A percentile compares a stretch with the other conserved stretches of the same genome.
Conservation (phyloP, 1,140 invertebrate genomes). For the Riptortus pedestris region DNA sequence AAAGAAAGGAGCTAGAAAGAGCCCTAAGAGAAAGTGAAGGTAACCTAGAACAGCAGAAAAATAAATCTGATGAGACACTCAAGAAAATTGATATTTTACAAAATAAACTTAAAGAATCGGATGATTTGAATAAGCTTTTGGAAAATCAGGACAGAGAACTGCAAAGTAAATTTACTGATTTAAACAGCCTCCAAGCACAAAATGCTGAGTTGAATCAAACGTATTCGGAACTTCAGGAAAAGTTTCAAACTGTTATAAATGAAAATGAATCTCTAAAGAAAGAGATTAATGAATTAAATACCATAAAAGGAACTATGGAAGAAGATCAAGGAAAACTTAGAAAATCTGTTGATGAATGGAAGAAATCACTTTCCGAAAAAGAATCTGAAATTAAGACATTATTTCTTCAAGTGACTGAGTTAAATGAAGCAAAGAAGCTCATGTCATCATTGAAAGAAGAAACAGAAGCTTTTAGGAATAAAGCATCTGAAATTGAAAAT, state of each 20-base stretch:
- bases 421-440: neutral
- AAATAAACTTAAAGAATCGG: neutral
- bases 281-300: neutral
- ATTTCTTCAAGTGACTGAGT: neutral
- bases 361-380: neutral
- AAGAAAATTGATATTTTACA: conserved; percentile 26
- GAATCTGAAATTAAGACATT: neutral
- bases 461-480: conserved; percentile 10
- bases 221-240: neutral
- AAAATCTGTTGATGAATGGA: neutral
- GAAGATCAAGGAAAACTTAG: neutral
- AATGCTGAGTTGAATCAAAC: conserved; percentile 1
- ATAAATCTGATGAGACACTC: conserved; percentile 34
- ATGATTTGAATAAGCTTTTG: neutral
- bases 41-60: conserved; percentile 29
- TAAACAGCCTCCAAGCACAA: conserved; percentile 36
- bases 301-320: neutral
- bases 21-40: conserved; percentile 26
- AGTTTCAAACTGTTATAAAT: neutral
- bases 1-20: conserved; percentile 30
- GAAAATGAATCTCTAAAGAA: neutral
- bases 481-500: neutral
- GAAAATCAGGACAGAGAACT: conserved; percentile 36
- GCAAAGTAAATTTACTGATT: conserved; percentile 40
- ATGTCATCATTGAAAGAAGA: conserved; percentile 12